These are phyloP conservation scores for Ostrea edulis DNA, from an alignment of 1,140 invertebrate species.

Conservation along the genomic window DNA sequence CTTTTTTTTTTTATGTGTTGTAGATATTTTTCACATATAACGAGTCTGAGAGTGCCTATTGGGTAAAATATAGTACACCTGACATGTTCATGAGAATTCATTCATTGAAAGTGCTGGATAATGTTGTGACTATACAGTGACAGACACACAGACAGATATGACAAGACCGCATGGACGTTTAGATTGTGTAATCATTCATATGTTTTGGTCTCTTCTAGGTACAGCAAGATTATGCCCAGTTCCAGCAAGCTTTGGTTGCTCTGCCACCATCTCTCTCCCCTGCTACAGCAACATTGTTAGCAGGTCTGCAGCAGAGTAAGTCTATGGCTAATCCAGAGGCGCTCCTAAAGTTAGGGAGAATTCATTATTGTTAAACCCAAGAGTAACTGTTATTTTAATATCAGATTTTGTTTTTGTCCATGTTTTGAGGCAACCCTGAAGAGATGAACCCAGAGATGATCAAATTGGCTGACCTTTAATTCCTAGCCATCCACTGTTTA, in stretches of 20 bases:
- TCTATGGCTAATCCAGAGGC: constrained; percentile 57
- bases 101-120: no score
- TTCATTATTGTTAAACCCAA: constrained; percentile 1
- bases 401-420: constrained; percentile 5
- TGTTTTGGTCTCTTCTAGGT: constrained; percentile 75
- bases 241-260: constrained; percentile 80
- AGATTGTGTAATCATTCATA: constrained; percentile 30
- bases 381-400: constrained; percentile 19
- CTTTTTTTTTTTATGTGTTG: no score
- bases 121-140: neutral
- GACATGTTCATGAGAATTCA: neutral
- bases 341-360: constrained; percentile 43
- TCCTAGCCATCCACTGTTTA: constrained; percentile 1
- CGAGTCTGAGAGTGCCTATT: neutral
- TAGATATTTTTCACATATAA: no score
- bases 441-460: neutral
- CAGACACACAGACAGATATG: neutral
- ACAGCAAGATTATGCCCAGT: constrained; percentile 86
- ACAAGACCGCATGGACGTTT: constrained; percentile 13
- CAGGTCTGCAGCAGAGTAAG: constrained; percentile 77
- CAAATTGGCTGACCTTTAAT: neutral
- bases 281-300: constrained; percentile 68
- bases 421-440: constrained; percentile 10
- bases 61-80: neutral
- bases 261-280: constrained; percentile 71